Conservation (phyloP, 2,113 vertebrate species). For the Trematocara stigmaticum region DNA sequence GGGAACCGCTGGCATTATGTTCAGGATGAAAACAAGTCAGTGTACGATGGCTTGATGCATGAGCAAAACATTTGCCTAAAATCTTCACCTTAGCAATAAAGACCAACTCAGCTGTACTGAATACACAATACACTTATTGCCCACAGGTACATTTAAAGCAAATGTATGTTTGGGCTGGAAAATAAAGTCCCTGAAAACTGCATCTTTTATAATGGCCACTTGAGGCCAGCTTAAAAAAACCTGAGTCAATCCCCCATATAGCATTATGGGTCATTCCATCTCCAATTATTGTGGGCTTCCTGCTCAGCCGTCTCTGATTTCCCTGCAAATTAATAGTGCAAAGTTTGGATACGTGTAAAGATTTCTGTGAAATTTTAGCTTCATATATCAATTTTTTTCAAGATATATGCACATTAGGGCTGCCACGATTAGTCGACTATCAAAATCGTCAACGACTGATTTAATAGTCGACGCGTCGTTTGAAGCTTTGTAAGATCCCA, state of each 20-base stretch:
- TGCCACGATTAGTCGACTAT: too few species aligned
- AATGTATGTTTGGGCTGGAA: not conserved
- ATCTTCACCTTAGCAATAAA: not conserved
- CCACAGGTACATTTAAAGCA: not conserved
- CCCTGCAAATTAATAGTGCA: not conserved
- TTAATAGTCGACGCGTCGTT: too few species aligned
- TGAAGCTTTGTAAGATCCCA: too few species aligned
- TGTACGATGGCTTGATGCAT: not conserved
- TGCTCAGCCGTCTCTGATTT: rapidly evolving
- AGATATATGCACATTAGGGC: not conserved
- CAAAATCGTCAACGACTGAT: too few species aligned
- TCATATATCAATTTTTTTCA: not conserved
- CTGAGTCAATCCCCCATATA: rapidly evolving
- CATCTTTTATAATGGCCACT: not conserved
- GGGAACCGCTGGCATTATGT: not conserved
- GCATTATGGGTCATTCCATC: not conserved
- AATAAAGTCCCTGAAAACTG: rapidly evolving
- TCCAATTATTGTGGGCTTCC: not conserved
- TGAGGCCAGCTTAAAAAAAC: not conserved
- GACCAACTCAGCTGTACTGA: not conserved
- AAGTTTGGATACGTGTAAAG: not conserved
- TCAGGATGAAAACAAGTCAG: not conserved
- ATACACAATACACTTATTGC: not conserved
- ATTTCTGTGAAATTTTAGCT: not conserved
- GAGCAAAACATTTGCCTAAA: not conserved